Evolutionary conservation across 64 coral and sea anemone genomes (phyloP).

Genomic region (Catalaphyllia jardinei): DNA sequence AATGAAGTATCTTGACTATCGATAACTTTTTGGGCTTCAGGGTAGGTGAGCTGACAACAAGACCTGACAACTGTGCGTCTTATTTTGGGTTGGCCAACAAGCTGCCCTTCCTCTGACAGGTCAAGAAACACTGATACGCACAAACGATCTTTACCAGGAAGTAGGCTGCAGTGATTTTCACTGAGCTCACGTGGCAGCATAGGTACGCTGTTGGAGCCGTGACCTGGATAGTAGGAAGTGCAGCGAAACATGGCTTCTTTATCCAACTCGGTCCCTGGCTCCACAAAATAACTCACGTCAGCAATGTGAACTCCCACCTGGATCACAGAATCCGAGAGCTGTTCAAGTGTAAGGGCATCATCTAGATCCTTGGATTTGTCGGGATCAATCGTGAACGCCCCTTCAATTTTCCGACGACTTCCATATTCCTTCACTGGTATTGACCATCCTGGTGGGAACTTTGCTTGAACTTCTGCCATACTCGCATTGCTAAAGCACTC

Average conservation of each 20-base stretch:
- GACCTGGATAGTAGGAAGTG: slow-evolving; percentile 68
- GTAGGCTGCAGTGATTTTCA: slow-evolving; percentile 77
- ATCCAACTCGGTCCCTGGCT: slow-evolving; percentile 62
- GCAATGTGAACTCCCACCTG: slow-evolving; percentile 83
- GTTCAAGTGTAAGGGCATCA: slow-evolving; percentile 77
- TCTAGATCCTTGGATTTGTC: slow-evolving; percentile 76
- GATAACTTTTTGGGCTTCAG: slow-evolving; percentile 67
- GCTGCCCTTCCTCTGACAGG: slow-evolving; percentile 30
- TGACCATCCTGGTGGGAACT: slow-evolving; percentile 33
- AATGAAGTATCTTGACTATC: not conserved
- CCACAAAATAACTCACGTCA: slow-evolving; percentile 71
- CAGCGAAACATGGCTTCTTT: slow-evolving; percentile 64
- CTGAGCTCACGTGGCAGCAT: slow-evolving; percentile 76
- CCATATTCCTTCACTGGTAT: slow-evolving; percentile 39
- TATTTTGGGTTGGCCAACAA: slow-evolving; percentile 44
- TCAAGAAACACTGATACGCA: slow-evolving; percentile 62
- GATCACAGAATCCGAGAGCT: not conserved
- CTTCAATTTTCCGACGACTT: slow-evolving; percentile 14
- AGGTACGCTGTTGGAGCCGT: slow-evolving; percentile 44
- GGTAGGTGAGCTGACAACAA: slow-evolving; percentile 40
- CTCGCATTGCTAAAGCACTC: slow-evolving; percentile 37
- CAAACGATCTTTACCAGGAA: slow-evolving; percentile 62
- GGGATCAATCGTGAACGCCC: slow-evolving; percentile 80
- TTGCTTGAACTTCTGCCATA: not conserved
- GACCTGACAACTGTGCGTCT: slow-evolving; percentile 57